Evolutionary conservation across 2,797 vertebrate species (phyloP).

Genomic region (Buphagus erythrorhynchus): DNA sequence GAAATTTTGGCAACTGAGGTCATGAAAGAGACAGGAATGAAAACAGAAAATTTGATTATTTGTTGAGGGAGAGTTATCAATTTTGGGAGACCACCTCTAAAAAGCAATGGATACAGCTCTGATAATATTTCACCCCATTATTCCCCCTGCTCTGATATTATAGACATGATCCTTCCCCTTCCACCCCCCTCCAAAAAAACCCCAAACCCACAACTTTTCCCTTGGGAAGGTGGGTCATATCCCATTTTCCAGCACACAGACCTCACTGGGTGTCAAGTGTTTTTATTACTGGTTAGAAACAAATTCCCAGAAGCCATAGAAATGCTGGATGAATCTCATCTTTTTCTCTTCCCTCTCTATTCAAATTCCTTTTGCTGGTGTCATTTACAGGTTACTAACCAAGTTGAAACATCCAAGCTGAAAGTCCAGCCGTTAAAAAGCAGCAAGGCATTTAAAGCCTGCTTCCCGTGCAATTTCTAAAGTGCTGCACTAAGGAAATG

Average conservation of each 20-base stretch:
- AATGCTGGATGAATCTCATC: not conserved
- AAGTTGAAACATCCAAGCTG: constrained; percentile 65
- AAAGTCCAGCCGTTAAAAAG: constrained; percentile 59
- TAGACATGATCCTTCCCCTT: not conserved
- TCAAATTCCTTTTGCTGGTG: constrained; percentile 29
- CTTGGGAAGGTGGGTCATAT: not conserved
- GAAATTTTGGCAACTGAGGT: not conserved
- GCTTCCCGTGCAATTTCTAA: constrained; percentile 46
- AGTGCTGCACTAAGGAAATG: constrained; percentile 61
- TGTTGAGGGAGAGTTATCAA: not conserved
- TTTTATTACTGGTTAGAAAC: not conserved
- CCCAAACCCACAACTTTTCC: not conserved
- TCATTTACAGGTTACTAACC: constrained; percentile 72
- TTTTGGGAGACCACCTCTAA: not conserved
- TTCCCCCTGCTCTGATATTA: not conserved
- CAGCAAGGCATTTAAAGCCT: constrained; percentile 37
- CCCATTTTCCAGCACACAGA: not conserved
- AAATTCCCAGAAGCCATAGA: not conserved
- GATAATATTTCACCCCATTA: not conserved
- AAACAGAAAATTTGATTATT: not conserved
- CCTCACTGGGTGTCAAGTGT: not conserved
- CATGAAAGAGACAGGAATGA: not conserved
- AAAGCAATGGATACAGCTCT: not conserved
- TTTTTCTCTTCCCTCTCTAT: not conserved
- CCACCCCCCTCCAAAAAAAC: fast-evolving